Conservation (phyloP, 2,113 vertebrate genomes). For the Pelecanus crispus region DNA sequence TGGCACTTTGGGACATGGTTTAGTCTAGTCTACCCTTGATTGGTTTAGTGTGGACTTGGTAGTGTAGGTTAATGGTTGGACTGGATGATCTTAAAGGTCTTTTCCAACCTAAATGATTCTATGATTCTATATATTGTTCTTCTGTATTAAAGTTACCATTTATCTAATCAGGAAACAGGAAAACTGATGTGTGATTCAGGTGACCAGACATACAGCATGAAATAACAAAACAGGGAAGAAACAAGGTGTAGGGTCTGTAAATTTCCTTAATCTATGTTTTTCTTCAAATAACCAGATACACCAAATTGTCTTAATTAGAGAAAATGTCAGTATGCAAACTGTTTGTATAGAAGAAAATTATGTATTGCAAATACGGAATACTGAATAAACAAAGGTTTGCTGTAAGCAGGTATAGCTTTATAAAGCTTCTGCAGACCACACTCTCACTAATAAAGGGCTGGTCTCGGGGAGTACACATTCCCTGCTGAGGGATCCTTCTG, state of each 20-base stretch:
- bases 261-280: neutral
- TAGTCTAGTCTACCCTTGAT: too few relatives aligned
- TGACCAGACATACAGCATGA: neutral
- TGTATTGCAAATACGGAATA: neutral
- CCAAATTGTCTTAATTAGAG: neutral
- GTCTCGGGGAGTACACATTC: accelerated
- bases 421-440: neutral
- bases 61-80: too few relatives aligned
- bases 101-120: too few relatives aligned
- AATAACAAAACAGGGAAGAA: neutral
- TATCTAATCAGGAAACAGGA: neutral
- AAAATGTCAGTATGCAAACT: neutral
- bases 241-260: neutral
- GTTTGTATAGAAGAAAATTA: neutral
- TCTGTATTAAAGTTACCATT: neutral
- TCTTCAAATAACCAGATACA: neutral
- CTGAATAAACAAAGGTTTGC: neutral
- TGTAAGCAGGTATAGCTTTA: neutral
- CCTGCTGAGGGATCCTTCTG: neutral
- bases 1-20: too few relatives aligned
- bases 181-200: neutral
- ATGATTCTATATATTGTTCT: neutral
- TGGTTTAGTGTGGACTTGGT: too few relatives aligned
- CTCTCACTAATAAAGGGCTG: neutral
- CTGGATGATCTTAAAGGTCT: too few relatives aligned